These are phyloP conservation scores for Penaeus indicus DNA, from an alignment of 1,140 invertebrate genomes.

Conservation along the genomic window DNA sequence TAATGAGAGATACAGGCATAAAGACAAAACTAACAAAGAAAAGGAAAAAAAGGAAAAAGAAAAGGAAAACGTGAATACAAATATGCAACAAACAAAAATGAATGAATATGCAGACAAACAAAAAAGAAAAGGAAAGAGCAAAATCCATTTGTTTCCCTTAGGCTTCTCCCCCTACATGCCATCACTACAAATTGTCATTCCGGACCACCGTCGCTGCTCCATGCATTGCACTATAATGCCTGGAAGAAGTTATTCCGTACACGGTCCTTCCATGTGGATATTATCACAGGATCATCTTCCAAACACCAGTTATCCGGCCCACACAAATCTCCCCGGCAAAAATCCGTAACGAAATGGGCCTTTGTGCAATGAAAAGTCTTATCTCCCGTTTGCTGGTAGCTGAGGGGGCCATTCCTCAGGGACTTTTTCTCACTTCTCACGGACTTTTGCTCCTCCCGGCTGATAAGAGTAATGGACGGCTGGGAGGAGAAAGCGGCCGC, in stretches of 20 bases:
- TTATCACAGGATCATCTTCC: constrained; percentile 61
- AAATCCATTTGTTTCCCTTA: neutral
- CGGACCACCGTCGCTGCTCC: constrained; percentile 24
- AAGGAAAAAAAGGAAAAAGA: neutral
- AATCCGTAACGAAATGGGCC: constrained; percentile 60
- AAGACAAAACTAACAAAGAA: neutral
- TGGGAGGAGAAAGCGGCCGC: constrained; percentile 35
- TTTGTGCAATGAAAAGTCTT: constrained; percentile 62
- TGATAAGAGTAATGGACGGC: constrained; percentile 61
- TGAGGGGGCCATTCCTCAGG: constrained; percentile 56
- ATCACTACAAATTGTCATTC: constrained; percentile 19
- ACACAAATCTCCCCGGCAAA: constrained; percentile 53
- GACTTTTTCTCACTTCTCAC: constrained; percentile 61
- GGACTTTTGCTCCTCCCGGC: constrained; percentile 51
- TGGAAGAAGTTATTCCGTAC: constrained; percentile 53
- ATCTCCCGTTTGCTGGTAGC: constrained; percentile 59
- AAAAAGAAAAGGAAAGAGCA: neutral
- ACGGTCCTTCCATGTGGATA: constrained; percentile 55
- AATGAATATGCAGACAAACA: neutral
- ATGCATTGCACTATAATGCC: constrained; percentile 42
- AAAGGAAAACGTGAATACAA: neutral
- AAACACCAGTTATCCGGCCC: constrained; percentile 58
- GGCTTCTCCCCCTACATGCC: neutral
- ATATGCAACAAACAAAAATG: neutral
- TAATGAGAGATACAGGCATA: neutral